A percentile compares a stretch with the other conserved stretches of the same genome.
Evolutionary conservation across 1,140 invertebrate genomes (phyloP).

Genomic region (Eurytemora carolleeae): DNA sequence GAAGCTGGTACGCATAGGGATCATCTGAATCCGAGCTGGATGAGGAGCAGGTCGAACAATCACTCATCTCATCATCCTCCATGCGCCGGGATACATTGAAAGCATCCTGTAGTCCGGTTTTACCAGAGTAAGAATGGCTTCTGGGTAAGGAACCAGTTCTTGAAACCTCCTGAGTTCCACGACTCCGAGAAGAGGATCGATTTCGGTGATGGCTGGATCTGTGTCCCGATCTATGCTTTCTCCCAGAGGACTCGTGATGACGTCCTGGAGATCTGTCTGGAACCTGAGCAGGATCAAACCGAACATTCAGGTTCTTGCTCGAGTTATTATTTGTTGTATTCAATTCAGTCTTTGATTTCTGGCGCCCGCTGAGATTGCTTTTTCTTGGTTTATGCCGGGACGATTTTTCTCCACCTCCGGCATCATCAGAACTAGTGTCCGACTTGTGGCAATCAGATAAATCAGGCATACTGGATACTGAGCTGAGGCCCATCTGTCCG

Average conservation of each 20-base stretch:
- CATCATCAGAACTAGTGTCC: background rate
- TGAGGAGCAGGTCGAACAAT: slow-evolving; percentile 45
- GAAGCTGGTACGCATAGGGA: slow-evolving; percentile 50
- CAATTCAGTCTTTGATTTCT: background rate
- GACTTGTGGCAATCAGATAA: background rate
- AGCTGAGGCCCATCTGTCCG: background rate
- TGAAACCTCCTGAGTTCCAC: background rate
- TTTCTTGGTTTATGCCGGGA: background rate
- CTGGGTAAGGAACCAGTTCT: slow-evolving; percentile 22
- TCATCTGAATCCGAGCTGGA: slow-evolving; percentile 53
- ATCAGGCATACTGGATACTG: background rate
- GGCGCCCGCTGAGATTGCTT: background rate
- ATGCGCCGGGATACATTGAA: no score
- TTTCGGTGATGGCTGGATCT: background rate
- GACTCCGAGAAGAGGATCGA: background rate
- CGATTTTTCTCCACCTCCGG: slow-evolving; percentile 3
- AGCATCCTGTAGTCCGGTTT: slow-evolving; percentile 19
- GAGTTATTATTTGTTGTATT: slow-evolving; percentile 15
- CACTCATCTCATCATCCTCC: slow-evolving; percentile 31
- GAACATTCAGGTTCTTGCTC: slow-evolving; percentile 18
- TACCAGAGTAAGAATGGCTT: slow-evolving; percentile 25
- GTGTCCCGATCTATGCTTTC: background rate
- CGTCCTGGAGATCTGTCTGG: background rate
- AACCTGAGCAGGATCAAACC: slow-evolving; percentile 21
- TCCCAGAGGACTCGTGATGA: background rate